A percentile compares a stretch with the other conserved stretches of the same genome.
These are phyloP conservation scores for Siniperca scherzeri DNA, from an alignment of 2,797 vertebrate genomes.

Conservation along the genomic window DNA sequence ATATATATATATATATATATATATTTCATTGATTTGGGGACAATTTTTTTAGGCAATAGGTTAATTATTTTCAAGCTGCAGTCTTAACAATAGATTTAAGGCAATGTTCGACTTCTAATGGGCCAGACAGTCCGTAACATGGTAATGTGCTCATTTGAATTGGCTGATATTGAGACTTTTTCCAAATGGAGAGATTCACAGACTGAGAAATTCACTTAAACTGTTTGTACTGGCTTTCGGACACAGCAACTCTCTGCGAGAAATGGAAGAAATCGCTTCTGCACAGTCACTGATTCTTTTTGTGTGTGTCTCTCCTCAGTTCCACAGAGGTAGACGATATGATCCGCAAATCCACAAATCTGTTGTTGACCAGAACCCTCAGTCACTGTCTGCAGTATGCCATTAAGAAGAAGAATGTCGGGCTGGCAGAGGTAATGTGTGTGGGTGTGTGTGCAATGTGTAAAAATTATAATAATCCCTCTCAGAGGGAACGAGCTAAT, in stretches of 20 bases:
- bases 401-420: constrained; percentile 96
- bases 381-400: constrained; percentile 95
- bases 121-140: constrained; percentile 50
- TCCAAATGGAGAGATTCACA: constrained; percentile 55
- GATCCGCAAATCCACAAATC: constrained; percentile 97
- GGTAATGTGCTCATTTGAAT: constrained; percentile 44
- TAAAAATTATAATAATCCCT: constrained; percentile 27
- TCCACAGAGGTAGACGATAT: constrained; percentile 98
- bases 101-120: constrained; percentile 24
- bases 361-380: constrained; percentile 94
- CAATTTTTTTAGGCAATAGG: background rate
- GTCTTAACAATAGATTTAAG: constrained; percentile 19
- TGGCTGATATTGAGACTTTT: constrained; percentile 65
- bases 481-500: constrained; percentile 9
- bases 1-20: too few relatives aligned
- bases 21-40: background rate
- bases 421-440: constrained; percentile 91
- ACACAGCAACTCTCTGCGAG: constrained; percentile 26
- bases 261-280: constrained; percentile 45
- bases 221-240: constrained; percentile 69
- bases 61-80: background rate
- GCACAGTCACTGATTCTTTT: constrained; percentile 41
- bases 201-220: constrained; percentile 63
- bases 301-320: constrained; percentile 76
- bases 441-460: constrained; percentile 5